A percentile compares a stretch with the other conserved stretches of the same genome.
These are phyloP conservation scores for Colius striatus DNA, from an alignment of 2,113 vertebrate species.

Conservation along the genomic window DNA sequence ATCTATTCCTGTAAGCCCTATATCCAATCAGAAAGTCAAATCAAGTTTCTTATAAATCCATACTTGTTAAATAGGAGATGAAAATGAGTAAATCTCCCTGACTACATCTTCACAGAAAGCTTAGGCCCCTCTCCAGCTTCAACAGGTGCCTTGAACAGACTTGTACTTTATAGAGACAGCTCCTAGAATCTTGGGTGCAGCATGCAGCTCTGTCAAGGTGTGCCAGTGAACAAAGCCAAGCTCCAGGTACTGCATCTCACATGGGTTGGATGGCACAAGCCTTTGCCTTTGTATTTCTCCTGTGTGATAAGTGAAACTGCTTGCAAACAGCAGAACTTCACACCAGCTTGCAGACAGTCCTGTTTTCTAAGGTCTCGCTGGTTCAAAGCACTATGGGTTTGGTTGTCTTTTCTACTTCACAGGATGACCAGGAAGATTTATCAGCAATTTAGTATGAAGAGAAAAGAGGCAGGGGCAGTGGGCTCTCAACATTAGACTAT, in stretches of 20 bases:
- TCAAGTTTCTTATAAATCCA: background rate
- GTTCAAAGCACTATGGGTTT: background rate
- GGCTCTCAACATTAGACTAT: fast-evolving
- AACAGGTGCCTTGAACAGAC: background rate
- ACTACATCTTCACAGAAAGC: background rate
- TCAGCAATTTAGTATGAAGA: background rate
- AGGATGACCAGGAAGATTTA: background rate
- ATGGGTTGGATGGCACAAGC: fast-evolving
- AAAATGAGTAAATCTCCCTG: background rate
- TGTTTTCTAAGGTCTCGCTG: background rate
- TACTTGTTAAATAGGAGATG: background rate
- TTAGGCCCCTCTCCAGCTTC: background rate
- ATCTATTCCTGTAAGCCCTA: background rate
- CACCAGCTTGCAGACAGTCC: fast-evolving
- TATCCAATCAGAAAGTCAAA: background rate
- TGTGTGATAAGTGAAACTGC: fast-evolving
- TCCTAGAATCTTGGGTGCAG: background rate
- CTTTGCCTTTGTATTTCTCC: background rate
- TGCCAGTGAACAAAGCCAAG: background rate
- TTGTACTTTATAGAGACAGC: background rate
- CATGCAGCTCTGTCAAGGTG: background rate
- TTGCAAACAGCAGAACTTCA: background rate
- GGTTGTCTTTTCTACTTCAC: background rate
- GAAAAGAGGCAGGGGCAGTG: background rate
- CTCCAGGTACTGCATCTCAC: background rate